These are phyloP conservation scores for Hirtodrosophila cameraria DNA, from an alignment of 2,888 invertebrate genomes.

Conservation along the genomic window DNA sequence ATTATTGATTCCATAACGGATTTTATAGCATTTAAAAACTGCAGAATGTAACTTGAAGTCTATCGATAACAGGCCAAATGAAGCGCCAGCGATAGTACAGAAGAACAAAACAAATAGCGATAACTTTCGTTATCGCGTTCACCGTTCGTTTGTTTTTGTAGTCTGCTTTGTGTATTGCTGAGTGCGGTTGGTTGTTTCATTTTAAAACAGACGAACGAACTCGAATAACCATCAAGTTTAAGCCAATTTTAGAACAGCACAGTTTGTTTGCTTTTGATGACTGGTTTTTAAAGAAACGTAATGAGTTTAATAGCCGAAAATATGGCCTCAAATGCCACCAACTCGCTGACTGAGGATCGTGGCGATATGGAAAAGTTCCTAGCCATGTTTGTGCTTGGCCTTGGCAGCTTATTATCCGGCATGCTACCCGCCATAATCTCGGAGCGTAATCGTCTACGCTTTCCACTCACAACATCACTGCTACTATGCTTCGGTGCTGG, in stretches of 20 bases:
- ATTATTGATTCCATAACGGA: too few relatives aligned
- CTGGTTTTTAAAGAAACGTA: slow-evolving; percentile 11
- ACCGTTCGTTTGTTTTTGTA: slow-evolving; percentile 18
- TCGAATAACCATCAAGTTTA: slow-evolving; percentile 4
- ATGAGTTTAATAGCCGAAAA: slow-evolving; percentile 38
- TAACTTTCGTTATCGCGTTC: slow-evolving; percentile 21
- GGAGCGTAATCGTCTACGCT: slow-evolving; percentile 85
- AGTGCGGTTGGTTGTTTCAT: slow-evolving; percentile 12
- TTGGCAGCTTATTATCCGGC: slow-evolving; percentile 89
- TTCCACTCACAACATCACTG: slow-evolving; percentile 88
- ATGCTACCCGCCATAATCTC: slow-evolving; percentile 89
- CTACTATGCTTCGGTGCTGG: slow-evolving; percentile 92
- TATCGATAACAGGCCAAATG: slow-evolving; percentile 23
- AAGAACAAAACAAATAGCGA: background rate
- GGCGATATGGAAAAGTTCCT: slow-evolving; percentile 86
- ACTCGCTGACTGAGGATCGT: slow-evolving; percentile 34
- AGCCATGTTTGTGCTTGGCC: slow-evolving; percentile 88
- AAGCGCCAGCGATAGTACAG: slow-evolving; percentile 6
- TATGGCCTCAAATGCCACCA: slow-evolving; percentile 37
- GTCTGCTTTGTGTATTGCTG: slow-evolving; percentile 10
- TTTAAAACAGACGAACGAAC: slow-evolving; percentile 39
- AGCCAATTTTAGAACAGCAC: slow-evolving; percentile 23
- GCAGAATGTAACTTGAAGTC: background rate
- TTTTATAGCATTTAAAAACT: background rate
- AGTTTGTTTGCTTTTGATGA: slow-evolving; percentile 46